These are phyloP conservation scores for Caenorhabditis sp. DNA, from an alignment of 2,888 invertebrate genomes.

Conservation along the genomic window DNA sequence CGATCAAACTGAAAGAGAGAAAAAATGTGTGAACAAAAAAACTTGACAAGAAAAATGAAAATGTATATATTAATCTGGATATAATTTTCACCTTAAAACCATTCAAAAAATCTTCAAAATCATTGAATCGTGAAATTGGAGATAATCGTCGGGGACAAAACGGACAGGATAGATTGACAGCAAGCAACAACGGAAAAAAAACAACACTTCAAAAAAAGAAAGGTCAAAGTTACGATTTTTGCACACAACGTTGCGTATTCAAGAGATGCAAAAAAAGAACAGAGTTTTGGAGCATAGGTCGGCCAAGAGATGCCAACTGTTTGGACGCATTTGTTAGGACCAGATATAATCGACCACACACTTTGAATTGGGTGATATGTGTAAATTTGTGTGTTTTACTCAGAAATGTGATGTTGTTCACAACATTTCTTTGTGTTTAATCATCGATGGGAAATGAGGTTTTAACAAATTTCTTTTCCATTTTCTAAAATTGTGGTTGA, in stretches of 20 bases:
- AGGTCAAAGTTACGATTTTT: neutral
- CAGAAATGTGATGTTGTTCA: neutral
- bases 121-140: conserved; percentile 36
- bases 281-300: neutral
- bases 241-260: too few species aligned
- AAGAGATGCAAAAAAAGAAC: neutral
- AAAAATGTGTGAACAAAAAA: neutral
- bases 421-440: neutral
- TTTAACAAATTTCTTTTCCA: neutral
- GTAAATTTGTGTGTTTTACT: neutral
- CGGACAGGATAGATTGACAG: neutral
- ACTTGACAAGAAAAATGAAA: conserved; percentile 7
- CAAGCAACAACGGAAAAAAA: neutral
- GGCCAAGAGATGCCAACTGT: neutral
- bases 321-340: neutral
- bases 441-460: neutral
- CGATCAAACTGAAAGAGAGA: neutral
- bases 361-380: neutral
- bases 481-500: too few species aligned
- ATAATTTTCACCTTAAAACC: neutral
- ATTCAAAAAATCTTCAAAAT: conserved; percentile 1
- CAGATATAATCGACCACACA: neutral
- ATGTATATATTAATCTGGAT: conserved; percentile 4
- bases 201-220: neutral
- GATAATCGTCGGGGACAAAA: conserved; percentile 8